Base-by-base conservation (phyloP, 2,888 invertebrate genomes). In the Galerucella calmariensis region DNA sequence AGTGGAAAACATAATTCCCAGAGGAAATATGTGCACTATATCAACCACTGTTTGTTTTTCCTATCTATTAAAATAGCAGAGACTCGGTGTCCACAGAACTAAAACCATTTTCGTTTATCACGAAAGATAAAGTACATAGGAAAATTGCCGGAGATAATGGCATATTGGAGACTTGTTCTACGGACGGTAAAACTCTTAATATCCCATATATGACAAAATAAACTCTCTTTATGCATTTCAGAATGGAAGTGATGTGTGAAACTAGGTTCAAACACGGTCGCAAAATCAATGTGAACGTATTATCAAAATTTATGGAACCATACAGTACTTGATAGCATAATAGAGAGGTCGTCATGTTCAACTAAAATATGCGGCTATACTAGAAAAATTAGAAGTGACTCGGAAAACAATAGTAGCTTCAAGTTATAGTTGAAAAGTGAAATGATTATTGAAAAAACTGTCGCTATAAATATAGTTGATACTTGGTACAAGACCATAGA, bases 131-230 rank as follows among this genome's bases (percentile, higher is more conserved):
- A 74, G 69, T 70, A 56, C 51, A 65, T 62, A 24, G 62, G 46
- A 62, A 65, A 73, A 69, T 69, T 58, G 63, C 65, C 51, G 61
- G 59, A 51, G 67, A 67, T 74, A 74, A 74, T 70, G 35, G 69
- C 66, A 74, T 70, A 74, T 74, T 70, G 70, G 61, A 70, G 74
- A 65, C 66, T 59, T 69, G 74, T 70, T 69, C 67, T 61, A 74
- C 67, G 69, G 62, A 46, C 51, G 61, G 62, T 74, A 66, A 67
- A 74, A 65, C 51, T 65, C 61, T 53, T 67, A 67, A 69, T 70
- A 56, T 53, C 14, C 63, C 63, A 53, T 70, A 10, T n/a, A 51
- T 46, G 65, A 65, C 51, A 41, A 10, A 69, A 66, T 66, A 69
- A 59, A 69, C 48, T 73, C 66, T 35, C 59, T 48, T 5, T 16